Percentiles rank a stretch among this genome's conserved stretches.
Conservation (phyloP, 30 jellyfish, hydroid and myxozoan species). For the Clytia hemisphaerica region DNA sequence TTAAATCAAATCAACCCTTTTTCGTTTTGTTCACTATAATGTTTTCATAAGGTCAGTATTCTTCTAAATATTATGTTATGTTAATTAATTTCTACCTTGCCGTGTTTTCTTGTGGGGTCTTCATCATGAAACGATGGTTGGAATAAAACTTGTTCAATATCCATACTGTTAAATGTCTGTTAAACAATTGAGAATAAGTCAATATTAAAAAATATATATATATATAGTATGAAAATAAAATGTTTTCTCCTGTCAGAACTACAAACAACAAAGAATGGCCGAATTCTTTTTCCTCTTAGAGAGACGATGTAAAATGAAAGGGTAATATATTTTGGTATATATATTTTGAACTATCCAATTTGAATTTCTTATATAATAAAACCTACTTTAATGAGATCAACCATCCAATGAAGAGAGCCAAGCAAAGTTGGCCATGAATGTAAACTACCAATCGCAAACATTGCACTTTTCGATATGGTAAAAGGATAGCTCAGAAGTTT, state of each 20-base stretch:
- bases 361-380: not conserved
- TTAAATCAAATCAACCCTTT: not conserved
- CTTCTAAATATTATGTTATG: not conserved
- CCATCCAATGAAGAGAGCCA: constrained; percentile 91
- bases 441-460: constrained; percentile 86
- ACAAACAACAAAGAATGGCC: too few relatives aligned
- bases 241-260: too few relatives aligned
- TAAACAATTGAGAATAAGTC: too few relatives aligned
- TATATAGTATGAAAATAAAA: too few relatives aligned
- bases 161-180: constrained; percentile 7
- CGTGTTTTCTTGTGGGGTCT: not conserved
- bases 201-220: too few relatives aligned
- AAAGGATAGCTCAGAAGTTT: constrained; percentile 76
- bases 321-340: too few relatives aligned
- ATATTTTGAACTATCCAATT: not conserved
- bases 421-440: constrained; percentile 94
- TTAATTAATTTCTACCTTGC: not conserved
- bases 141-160: constrained; percentile 12
- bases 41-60: not conserved
- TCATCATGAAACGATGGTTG: not conserved
- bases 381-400: constrained; percentile 59
- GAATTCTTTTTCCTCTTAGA: too few relatives aligned
- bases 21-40: not conserved
- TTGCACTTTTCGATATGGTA: constrained; percentile 73
- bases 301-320: too few relatives aligned